phyloP scores from a whole-genome alignment of 1,140 invertebrate species.

The Aphidius ervi region DNA sequence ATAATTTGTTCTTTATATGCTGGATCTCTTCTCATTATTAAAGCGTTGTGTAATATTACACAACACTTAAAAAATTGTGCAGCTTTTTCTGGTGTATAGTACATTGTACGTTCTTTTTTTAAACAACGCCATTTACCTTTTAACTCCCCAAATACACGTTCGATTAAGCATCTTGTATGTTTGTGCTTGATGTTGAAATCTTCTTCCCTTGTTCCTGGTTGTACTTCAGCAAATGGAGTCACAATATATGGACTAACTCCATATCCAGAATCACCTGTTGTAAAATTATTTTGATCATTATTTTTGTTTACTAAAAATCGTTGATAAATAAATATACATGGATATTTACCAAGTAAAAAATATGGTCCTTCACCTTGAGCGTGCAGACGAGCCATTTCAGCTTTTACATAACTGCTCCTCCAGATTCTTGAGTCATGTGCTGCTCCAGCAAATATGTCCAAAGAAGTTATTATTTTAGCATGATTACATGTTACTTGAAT shows the following conservation, averaged over 20 bases:
- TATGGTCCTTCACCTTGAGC: background rate
- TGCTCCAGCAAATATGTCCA: constrained; percentile 5
- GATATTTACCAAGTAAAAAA: constrained; percentile 6
- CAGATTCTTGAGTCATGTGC: constrained; percentile 12
- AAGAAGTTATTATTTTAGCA: constrained; percentile 2
- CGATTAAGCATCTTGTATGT: background rate
- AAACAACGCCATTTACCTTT: background rate
- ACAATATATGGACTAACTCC: background rate
- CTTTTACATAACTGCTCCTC: constrained; percentile 3
- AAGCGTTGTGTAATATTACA: background rate
- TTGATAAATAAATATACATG: background rate
- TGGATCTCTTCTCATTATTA: too few relatives aligned
- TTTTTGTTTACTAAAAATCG: background rate
- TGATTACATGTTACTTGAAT: constrained; percentile 9
- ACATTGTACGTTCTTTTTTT: background rate
- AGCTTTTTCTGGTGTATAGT: constrained; percentile 1
- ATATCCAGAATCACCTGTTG: constrained; percentile 2
- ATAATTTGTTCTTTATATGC: too few relatives aligned
- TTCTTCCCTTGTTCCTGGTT: background rate
- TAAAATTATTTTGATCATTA: background rate
- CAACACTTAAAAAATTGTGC: background rate
- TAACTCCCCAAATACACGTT: constrained; percentile 1
- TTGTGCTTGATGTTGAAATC: background rate
- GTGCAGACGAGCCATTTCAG: constrained; percentile 2
- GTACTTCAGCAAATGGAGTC: constrained; percentile 1